Base-by-base conservation (phyloP, 2,797 vertebrate genomes). In the Sebastes diaconus region DNA sequence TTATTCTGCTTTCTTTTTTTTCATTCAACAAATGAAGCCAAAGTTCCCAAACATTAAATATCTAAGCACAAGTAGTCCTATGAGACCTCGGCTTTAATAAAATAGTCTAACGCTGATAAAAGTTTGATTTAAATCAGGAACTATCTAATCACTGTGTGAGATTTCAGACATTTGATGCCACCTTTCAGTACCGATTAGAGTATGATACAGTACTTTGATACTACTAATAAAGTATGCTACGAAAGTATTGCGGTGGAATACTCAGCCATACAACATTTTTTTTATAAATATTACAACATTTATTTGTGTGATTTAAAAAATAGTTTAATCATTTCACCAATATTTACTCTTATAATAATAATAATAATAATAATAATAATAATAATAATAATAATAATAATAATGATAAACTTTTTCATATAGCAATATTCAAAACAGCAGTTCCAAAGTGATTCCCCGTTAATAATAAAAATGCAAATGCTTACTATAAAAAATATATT, bases 41-140 rank as follows among this genome's bases (percentile, higher is more conserved):
- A 16, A 42, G 0, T 16, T 46, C 42, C 0, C 14, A 18, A 42
- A 42, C 0, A 1, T 50, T 50, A 50, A 50, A 50, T 46, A 3
- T 46, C 42, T 46, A 6, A 46, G 8, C 16, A 1, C 0, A 18
- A 46, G 42, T 0, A 18, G 16, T 0, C 6, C 0, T 20, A 50
- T 0, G 7, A 50, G 18, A 8, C 46, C 46, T 50, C 46, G 1
- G 18, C 18, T 0, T n/a, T n/a, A 20, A 50, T 20, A 50, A 20
- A 50, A 50, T 50, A 50, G 46, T 50, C 0, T 2, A 50, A n/a
- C 0, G 8, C 46, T 50, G 39, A 18, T 18, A 18, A 8, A 46
- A 1, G 46, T 20, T 52, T 52, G 46, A 52, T 9, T 52, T 20
- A 52, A 50, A 50, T 50, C 46, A 18, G 18, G 16, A 20, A 50